These are phyloP conservation scores for Lasioglossum lativentre DNA, from an alignment of 2,888 invertebrate species.

Conservation along the genomic window DNA sequence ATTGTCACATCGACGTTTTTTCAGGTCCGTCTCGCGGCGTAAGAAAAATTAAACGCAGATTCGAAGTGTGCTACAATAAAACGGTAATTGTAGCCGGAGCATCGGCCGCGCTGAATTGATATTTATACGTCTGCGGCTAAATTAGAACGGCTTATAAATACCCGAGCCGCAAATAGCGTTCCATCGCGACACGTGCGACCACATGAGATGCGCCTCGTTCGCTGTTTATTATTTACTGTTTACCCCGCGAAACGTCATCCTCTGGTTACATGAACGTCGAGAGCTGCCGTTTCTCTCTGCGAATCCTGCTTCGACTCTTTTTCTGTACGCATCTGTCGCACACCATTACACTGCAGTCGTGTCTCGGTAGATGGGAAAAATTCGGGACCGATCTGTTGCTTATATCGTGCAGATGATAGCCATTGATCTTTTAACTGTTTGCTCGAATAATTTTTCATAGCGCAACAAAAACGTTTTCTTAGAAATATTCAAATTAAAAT, in stretches of 20 bases:
- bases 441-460: too few relatives aligned
- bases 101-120: slow-evolving; percentile 47
- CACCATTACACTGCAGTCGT: neutral
- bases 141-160: slow-evolving; percentile 59
- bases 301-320: neutral
- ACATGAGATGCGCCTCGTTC: slow-evolving; percentile 45
- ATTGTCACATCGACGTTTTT: neutral
- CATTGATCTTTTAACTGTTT: too few relatives aligned
- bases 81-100: slow-evolving; percentile 30
- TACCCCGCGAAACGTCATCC: slow-evolving; percentile 32
- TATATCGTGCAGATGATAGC: too few relatives aligned
- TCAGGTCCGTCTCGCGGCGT: neutral
- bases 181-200: slow-evolving; percentile 53
- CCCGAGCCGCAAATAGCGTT: slow-evolving; percentile 49
- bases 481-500: too few relatives aligned
- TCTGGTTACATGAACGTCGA: neutral
- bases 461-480: too few relatives aligned
- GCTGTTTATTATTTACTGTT: slow-evolving; percentile 59
- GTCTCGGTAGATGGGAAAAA: neutral
- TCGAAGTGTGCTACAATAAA: slow-evolving; percentile 8
- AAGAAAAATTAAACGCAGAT: neutral
- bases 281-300: neutral
- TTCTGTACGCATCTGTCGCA: neutral
- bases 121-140: slow-evolving; percentile 55
- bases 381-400: too few relatives aligned